Conservation (phyloP, 2,797 vertebrate genomes). For the Manis pentadactyla region DNA sequence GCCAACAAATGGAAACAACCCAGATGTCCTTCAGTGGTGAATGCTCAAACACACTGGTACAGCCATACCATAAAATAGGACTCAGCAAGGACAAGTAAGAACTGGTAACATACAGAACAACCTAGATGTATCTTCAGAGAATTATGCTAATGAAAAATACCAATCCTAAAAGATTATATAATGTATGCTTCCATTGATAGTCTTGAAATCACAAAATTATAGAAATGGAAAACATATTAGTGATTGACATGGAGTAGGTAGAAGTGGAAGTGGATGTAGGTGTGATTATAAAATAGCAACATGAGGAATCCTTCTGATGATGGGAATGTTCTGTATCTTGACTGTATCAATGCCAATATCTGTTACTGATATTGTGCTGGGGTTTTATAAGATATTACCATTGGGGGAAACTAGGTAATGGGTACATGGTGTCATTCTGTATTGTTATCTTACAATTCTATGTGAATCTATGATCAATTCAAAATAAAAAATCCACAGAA, state of each 20-base stretch:
- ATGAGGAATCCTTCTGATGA: not conserved
- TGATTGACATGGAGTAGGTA: not conserved
- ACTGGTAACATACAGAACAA: not conserved
- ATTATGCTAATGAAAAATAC: not conserved
- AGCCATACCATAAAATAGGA: not conserved
- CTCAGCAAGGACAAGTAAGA: not conserved
- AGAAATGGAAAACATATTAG: not conserved
- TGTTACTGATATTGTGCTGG: not conserved
- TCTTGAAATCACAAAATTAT: slow-evolving; percentile 4
- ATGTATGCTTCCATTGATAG: not conserved
- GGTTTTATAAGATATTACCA: not conserved
- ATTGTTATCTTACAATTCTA: not conserved
- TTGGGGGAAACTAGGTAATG: not conserved
- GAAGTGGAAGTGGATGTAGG: not conserved
- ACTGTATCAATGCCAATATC: not conserved
- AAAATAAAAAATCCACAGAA: slow-evolving; percentile 14
- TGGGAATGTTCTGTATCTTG: not conserved
- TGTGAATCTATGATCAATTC: not conserved
- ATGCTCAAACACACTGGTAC: not conserved
- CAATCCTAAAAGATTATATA: not conserved
- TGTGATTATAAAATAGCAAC: not conserved
- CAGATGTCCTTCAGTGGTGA: not conserved
- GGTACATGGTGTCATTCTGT: not conserved
- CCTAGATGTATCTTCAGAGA: not conserved
- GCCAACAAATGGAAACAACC: not conserved